A percentile compares a stretch with the other conserved stretches of the same genome.
phyloP scores from a whole-genome alignment of 2,888 invertebrate genomes.

The Minunthozetes semirufus region DNA sequence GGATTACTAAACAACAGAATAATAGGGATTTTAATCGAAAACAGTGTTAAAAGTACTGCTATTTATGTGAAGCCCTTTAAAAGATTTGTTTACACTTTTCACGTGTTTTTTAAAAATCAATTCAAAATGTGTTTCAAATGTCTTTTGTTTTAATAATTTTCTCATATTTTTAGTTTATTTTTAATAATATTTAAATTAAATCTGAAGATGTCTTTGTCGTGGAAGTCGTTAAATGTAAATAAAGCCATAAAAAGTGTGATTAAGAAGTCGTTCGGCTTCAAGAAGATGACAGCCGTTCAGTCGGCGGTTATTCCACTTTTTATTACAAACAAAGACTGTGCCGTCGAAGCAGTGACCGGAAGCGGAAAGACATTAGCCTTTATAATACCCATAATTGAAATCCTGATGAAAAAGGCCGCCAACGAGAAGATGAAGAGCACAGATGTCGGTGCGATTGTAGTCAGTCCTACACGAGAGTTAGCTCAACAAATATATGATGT shows the following conservation, averaged over 20 bases:
- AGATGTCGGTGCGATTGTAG: slow-evolving; percentile 75
- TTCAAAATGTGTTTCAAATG: background rate
- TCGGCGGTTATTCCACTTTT: slow-evolving; percentile 82
- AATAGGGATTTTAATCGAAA: too few relatives aligned
- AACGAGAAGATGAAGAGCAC: slow-evolving; percentile 58
- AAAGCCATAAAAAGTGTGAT: slow-evolving; percentile 22
- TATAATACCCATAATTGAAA: slow-evolving; percentile 81
- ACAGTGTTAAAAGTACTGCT: background rate
- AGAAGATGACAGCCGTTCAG: slow-evolving; percentile 58
- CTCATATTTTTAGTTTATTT: background rate
- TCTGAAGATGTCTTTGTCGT: slow-evolving; percentile 33
- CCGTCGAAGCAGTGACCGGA: slow-evolving; percentile 96
- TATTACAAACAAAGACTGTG: slow-evolving; percentile 86
- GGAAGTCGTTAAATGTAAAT: slow-evolving; percentile 35
- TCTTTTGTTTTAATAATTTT: background rate
- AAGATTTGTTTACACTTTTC: background rate
- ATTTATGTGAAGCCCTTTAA: background rate
- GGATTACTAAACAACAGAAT: too few relatives aligned
- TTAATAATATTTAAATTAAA: background rate
- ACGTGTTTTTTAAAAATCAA: background rate
- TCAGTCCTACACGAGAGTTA: slow-evolving; percentile 92
- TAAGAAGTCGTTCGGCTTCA: slow-evolving; percentile 53
- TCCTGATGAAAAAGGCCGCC: slow-evolving; percentile 57
- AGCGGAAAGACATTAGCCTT: slow-evolving; percentile 97
- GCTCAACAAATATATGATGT: slow-evolving; percentile 74